Conservation (phyloP, 2,113 vertebrate genomes). For the Lamprotornis superbus region DNA sequence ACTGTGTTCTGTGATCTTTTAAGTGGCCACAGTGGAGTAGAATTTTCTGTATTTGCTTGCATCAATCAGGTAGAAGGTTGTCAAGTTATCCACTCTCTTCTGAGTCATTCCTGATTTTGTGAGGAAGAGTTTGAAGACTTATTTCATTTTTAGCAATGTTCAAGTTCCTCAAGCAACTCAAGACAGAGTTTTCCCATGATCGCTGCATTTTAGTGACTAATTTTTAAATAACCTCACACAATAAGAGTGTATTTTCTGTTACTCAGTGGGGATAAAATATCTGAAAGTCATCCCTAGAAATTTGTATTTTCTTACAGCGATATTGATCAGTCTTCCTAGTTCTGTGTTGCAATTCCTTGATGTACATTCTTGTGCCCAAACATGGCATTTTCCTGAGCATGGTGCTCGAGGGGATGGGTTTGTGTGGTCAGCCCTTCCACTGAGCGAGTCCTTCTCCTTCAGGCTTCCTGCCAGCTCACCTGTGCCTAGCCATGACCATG, state of each 20-base stretch:
- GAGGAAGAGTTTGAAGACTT: not conserved
- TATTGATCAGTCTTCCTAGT: not conserved
- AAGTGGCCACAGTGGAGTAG: not conserved
- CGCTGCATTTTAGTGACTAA: not conserved
- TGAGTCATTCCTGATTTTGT: not conserved
- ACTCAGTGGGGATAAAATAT: not conserved
- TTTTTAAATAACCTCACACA: not conserved
- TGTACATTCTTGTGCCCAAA: not conserved
- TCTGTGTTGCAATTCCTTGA: not conserved
- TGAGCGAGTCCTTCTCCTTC: not conserved
- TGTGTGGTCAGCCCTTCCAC: not conserved
- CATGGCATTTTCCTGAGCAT: not conserved
- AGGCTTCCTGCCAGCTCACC: not conserved
- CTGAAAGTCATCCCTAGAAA: not conserved
- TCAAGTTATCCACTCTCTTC: not conserved
- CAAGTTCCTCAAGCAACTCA: not conserved
- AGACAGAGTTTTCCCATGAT: not conserved
- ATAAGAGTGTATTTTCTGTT: not conserved
- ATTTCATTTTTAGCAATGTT: not conserved
- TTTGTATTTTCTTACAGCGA: not conserved
- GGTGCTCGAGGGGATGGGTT: not conserved
- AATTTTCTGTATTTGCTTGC: not conserved
- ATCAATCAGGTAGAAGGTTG: not conserved
- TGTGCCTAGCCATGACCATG: not conserved
- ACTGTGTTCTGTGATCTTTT: not conserved